Conservation (phyloP, 2,888 invertebrate species). For the Mamestra brassicae region DNA sequence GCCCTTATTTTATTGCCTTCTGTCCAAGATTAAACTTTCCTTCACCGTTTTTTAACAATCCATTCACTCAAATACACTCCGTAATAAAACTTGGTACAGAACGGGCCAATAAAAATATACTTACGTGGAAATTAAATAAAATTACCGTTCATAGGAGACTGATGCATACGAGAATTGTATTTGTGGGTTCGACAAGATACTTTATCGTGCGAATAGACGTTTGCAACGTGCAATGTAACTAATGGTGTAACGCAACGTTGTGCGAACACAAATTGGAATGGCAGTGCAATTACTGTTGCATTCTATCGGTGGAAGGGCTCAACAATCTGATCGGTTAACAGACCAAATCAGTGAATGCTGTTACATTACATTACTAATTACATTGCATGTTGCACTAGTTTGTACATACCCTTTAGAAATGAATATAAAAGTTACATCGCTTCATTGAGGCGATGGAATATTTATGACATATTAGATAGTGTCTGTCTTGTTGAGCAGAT, state of each 20-base stretch:
- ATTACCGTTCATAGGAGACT: constrained; percentile 41
- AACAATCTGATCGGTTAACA: constrained; percentile 20
- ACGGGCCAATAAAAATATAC: constrained; percentile 68
- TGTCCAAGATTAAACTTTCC: constrained; percentile 88
- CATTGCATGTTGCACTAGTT: constrained; percentile 17
- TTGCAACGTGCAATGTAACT: constrained; percentile 39
- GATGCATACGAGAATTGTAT: constrained; percentile 35
- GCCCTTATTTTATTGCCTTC: constrained; percentile 89
- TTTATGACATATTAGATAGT: not conserved
- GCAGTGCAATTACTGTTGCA: constrained; percentile 41
- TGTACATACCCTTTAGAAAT: not conserved
- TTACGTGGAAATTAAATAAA: constrained; percentile 51
- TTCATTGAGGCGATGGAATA: not conserved
- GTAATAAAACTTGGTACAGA: constrained; percentile 71
- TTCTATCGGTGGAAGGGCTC: constrained; percentile 14
- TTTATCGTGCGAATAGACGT: constrained; percentile 19
- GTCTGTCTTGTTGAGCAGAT: not conserved
- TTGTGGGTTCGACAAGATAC: constrained; percentile 36
- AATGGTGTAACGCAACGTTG: constrained; percentile 30
- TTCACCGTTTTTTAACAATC: constrained; percentile 80
- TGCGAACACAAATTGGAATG: constrained; percentile 33
- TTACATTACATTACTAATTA: constrained; percentile 24
- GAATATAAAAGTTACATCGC: not conserved
- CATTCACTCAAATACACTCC: constrained; percentile 76
- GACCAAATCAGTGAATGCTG: constrained; percentile 23